These are phyloP conservation scores for Griposia aprilina DNA, from an alignment of 2,888 invertebrate species.

Conservation along the genomic window DNA sequence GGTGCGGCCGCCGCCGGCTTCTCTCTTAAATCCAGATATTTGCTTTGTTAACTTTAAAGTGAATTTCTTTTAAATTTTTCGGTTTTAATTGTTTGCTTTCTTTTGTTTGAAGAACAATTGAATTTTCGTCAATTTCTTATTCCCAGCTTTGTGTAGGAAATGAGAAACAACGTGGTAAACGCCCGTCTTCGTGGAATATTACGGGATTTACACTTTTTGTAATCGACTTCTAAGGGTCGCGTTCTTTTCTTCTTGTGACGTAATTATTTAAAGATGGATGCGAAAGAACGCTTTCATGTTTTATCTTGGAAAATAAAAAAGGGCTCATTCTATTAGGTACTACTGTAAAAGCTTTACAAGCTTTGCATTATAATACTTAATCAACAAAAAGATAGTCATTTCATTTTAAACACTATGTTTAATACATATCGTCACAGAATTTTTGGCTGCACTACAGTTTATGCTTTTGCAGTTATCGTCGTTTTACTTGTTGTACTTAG, in stretches of 20 bases:
- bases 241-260: constrained; percentile 7
- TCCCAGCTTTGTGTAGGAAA: constrained; percentile 36
- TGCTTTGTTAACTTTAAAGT: constrained; percentile 51
- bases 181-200: constrained; percentile 45
- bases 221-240: constrained; percentile 30
- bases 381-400: not conserved
- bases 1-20: not conserved
- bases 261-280: constrained; percentile 45
- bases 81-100: constrained; percentile 55
- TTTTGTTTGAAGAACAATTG: constrained; percentile 54
- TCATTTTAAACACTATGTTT: not conserved
- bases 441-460: too few relatives aligned
- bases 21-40: constrained; percentile 36
- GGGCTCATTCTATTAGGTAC: constrained; percentile 24
- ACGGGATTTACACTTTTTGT: constrained; percentile 41
- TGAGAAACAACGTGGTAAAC: constrained; percentile 38
- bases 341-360: not conserved
- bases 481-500: too few relatives aligned
- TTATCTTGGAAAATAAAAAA: constrained; percentile 30
- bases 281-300: constrained; percentile 14
- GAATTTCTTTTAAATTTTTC: constrained; percentile 44
- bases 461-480: too few relatives aligned
- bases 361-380: not conserved
- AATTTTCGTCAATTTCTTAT: constrained; percentile 49
- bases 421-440: too few relatives aligned